Base-by-base conservation (phyloP, 2,888 invertebrate genomes). In the Cataglyphis altisquamis region DNA sequence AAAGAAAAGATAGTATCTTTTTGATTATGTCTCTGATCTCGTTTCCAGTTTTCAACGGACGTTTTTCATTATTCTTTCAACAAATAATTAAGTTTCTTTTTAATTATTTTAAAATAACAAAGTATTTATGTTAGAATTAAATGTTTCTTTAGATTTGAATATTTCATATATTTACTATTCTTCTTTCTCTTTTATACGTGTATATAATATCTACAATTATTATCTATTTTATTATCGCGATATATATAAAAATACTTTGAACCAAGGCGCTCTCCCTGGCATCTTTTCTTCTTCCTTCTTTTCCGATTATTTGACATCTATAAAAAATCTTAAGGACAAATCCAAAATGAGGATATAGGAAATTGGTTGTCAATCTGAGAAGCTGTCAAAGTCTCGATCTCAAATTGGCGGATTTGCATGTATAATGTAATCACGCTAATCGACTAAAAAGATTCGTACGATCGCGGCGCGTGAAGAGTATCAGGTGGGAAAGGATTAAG, bases 401-500 rank as follows among this genome's bases (percentile, higher is more conserved):
- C 45, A 66, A 48, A 48, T 48, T 45, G 45, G 25, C 18, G 82
- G 87, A 87, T 90, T 90, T 90, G 87, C 88, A 88, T 90, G 77
- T 77, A 86, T 88, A 90, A 90, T 90, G 90, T 67, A 87, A 90
- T 90, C 84, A 88, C 84, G 86, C 72, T 88, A 87, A 90, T 88
- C 88, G 89, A 90, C 78, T 88, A 85, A 85, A 88, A 88, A 89
- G 90, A 88, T 88, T 84, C 66, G 45, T 39, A 52, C 41, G 60
- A 70, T 25, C 48, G 32, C 45, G 70, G 21, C 57, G 52, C 70
- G 57, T 78, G 70, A n/a, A 10, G 29, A 60, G 64, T 83, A 83
- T 32, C 52, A 36, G 62, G 66, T 57, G 45, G 64, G 52, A 83
- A 81, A 75, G 83, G 81, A 82, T 68, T 67, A 68, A 74, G 63